Percentiles rank a stretch among this genome's conserved stretches.
Conservation (phyloP, 2,113 vertebrate genomes). For the Nesoenas mayeri region DNA sequence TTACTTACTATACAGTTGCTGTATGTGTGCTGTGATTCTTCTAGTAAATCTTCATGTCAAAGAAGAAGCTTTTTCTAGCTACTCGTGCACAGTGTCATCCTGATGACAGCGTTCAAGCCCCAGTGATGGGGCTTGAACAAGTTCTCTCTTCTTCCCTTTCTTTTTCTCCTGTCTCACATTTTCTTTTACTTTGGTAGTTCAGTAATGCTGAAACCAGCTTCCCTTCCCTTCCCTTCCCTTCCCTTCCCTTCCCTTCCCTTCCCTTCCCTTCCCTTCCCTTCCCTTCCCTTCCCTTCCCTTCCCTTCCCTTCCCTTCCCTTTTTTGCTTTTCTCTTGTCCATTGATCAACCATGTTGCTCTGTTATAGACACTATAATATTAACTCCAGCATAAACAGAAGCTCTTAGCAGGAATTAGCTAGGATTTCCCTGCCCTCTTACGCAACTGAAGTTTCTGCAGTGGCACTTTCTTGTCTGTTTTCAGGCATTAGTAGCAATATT, state of each 20-base stretch:
- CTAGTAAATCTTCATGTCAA: background rate
- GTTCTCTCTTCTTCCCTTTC: background rate
- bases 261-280: too few species aligned
- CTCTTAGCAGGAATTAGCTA: conserved; percentile 14
- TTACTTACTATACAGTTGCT: background rate
- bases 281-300: too few species aligned
- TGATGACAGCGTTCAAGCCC: too few species aligned
- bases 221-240: background rate
- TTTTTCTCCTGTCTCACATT: background rate
- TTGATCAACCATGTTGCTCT: conserved; percentile 29
- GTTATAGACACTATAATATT: conserved; percentile 31
- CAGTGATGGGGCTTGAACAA: background rate
- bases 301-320: background rate
- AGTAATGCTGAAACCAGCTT: conserved; percentile 18
- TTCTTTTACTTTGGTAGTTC: background rate
- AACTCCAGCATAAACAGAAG: conserved; percentile 37
- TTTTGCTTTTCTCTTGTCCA: conserved; percentile 43
- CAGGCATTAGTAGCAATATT: conserved; percentile 50
- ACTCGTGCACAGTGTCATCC: background rate
- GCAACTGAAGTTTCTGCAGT: background rate
- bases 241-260: too few species aligned
- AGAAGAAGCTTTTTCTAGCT: background rate
- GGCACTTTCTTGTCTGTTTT: conserved; percentile 41
- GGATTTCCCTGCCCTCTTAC: conserved; percentile 35
- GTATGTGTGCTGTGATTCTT: background rate